Evolutionary conservation across 2,797 vertebrate species (phyloP), one percentile per base, ranked within the genome.

Genomic region (Muscicapa striata): DNA sequence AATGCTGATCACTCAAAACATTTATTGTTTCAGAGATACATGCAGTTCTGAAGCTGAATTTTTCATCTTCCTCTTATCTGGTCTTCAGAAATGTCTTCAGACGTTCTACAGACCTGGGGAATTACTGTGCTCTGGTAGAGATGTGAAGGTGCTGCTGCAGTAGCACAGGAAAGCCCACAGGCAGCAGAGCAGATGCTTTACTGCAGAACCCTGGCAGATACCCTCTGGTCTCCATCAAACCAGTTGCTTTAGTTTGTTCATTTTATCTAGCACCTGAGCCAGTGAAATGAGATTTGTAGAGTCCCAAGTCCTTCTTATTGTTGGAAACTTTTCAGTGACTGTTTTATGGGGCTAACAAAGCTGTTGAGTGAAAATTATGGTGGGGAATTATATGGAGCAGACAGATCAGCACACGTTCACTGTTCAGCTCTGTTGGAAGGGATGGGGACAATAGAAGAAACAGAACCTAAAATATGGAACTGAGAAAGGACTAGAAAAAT

Each of bases 1-100:
- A 94, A 64, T 90, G 96, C 95, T 97, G 94, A 95, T 96, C 49
- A 19, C 61, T 94, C 52, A 84, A 84, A 97, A 93, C 34, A 64
- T 80, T 72, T 81, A 82, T 89, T 95, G 77, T 92, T 85, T 87
- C 57, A 49, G 43, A 89, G 67, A 54, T 23, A 20, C 5, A 6
- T 27, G 32, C 17, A 17, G 26, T 87, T 93, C 58, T 43, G 69
- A 84, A 55, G 83, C 62, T 36, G 70, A 77, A 77, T 58, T 77
- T 82, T 69, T 74, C 68, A 61, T 83, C 49, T 82, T 90, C 41
- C 57, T 73, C 41, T 63, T 79, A 38, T 46, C 58, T 91, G 64
- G 40, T 77, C 61, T 68, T 89, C 34, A 32, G 83, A 81, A 87
- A 75, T 62, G 26, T 69, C 48, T 75, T 86, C 46, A 52, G 43